Percentiles rank a stretch among this genome's conserved stretches.
Evolutionary conservation across 2,797 vertebrate species (phyloP).

Genomic region (Pelochelys cantorii): DNA sequence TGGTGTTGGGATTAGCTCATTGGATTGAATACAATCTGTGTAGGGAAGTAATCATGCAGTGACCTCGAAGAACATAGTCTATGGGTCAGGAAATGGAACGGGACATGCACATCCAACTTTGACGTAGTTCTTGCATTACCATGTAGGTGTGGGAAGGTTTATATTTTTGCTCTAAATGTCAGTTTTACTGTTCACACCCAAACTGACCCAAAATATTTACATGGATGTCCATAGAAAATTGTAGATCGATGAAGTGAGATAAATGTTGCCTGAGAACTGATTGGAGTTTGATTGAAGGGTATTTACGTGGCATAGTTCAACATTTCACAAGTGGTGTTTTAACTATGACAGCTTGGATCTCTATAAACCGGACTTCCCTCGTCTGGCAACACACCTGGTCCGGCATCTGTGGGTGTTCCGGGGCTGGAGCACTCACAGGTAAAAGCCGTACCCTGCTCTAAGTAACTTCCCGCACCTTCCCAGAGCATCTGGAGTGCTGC

Average conservation of each 20-base stretch:
- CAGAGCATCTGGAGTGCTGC: too few relatives aligned
- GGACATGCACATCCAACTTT: background rate
- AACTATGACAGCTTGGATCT: background rate
- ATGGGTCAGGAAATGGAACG: background rate
- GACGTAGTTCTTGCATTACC: background rate
- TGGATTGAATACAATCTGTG: accelerated
- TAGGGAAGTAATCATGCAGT: background rate
- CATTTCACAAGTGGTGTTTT: background rate
- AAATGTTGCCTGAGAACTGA: background rate
- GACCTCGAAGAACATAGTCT: background rate
- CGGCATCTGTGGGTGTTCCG: too few relatives aligned
- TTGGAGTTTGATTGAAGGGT: background rate
- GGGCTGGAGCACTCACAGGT: too few relatives aligned
- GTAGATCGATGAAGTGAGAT: background rate
- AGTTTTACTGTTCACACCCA: background rate
- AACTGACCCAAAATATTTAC: background rate
- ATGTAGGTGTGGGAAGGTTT: background rate
- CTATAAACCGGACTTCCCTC: too few relatives aligned
- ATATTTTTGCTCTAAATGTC: background rate
- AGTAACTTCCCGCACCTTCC: too few relatives aligned
- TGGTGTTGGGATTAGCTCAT: background rate
- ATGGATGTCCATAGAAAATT: background rate
- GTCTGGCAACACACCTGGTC: too few relatives aligned
- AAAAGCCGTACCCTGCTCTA: too few relatives aligned
- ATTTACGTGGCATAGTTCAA: background rate